Conservation (phyloP, 2,113 vertebrate genomes). For the Cololabis saira region DNA sequence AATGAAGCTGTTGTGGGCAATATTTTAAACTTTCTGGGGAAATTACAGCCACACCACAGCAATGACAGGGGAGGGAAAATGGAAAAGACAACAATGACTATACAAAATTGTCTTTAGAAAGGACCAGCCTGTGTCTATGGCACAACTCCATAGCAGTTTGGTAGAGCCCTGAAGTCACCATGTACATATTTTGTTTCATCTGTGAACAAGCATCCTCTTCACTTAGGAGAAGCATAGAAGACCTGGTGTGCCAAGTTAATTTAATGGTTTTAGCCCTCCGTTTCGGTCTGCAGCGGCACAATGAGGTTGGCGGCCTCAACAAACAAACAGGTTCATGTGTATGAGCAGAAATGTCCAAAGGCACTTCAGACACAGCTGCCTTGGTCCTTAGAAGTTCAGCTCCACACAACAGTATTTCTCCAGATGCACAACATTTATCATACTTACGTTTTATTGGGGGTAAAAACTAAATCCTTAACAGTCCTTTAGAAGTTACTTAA, state of each 20-base stretch:
- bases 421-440: slow-evolving; percentile 23
- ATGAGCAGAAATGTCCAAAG: slow-evolving; percentile 60
- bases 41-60: slow-evolving; percentile 51
- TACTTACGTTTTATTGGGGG: slow-evolving; percentile 2
- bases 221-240: slow-evolving; percentile 17
- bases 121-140: slow-evolving; percentile 56
- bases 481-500: slow-evolving; percentile 8
- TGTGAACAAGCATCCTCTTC: slow-evolving; percentile 16
- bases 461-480: slow-evolving; percentile 22
- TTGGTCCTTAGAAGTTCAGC: slow-evolving; percentile 31
- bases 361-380: slow-evolving; percentile 66
- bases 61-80: slow-evolving; percentile 28
- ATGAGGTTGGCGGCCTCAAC: neutral
- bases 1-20: slow-evolving; percentile 19
- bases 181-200: slow-evolving; percentile 31
- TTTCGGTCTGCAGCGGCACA: slow-evolving; percentile 25
- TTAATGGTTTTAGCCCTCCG: slow-evolving; percentile 39
- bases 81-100: neutral
- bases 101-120: slow-evolving; percentile 37
- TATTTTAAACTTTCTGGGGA: slow-evolving; percentile 28
- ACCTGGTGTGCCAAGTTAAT: slow-evolving; percentile 32
- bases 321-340: slow-evolving; percentile 32
- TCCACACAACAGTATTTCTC: slow-evolving; percentile 34
- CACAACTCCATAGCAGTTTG: slow-evolving; percentile 36
- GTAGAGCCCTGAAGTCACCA: slow-evolving; percentile 36